Base-by-base conservation (phyloP, 2,888 invertebrate genomes). In the Drosophila limbata region DNA sequence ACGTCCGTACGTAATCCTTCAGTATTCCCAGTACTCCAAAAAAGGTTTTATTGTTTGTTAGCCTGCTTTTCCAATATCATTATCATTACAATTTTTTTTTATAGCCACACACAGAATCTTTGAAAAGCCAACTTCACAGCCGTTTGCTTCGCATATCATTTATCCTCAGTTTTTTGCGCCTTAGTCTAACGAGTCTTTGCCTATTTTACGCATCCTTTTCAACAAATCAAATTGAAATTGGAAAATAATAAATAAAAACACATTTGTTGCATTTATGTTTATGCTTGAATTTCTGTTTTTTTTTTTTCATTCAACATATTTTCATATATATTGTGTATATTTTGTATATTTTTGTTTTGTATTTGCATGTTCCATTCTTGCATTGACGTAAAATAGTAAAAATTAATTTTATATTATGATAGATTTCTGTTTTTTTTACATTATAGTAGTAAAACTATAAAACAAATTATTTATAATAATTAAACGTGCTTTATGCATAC, bases 51-150 rank as follows among this genome's bases (percentile, higher is more conserved):
- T 56, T 17, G 10, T 60, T 67, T 56, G 11, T 40, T 39, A 17
- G 73, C 60, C 60, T 48, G 61, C 72, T 65, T 73, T 63, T 56
- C 61, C 61, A 62, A 60, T 60, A 57, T 42, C 50, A 28, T 33
- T 39, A 13, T 44, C 35, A 37, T 31, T 51, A 19, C 42, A 42
- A 62, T 59, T 55, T 44, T 33, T 48, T 55, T 44, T 39, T 6
- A 17, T 44, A 57, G 33, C 42, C 56, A 44, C 55, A 61, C 61
- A 31, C 59, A 61, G 40, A 61, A 52, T 78, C 63, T 48, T 67
- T 63, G 66, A 57, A 79, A 71, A 84, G 80, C 81, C 83, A 88
- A 85, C 83, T 88, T 86, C 85, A 86, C 85, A 86, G 85, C 85
- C 85, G 57, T 88, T 88, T 83, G 74, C 84, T 81, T 81, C 69